phyloP scores from a whole-genome alignment of 1,140 invertebrate genomes.

The Leptinotarsa texana region DNA sequence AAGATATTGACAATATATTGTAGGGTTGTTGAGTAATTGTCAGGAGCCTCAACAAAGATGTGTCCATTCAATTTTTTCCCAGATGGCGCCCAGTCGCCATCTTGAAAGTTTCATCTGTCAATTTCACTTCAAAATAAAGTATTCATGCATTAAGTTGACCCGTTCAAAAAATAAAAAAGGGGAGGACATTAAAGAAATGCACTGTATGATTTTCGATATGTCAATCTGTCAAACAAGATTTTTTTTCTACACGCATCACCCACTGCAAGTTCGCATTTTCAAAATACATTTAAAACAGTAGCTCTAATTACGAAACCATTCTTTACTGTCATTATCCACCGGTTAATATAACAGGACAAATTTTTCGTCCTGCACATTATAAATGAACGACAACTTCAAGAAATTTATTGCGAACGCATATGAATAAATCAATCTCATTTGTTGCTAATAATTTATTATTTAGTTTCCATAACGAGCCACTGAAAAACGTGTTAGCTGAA shows the following conservation, averaged over 20 bases:
- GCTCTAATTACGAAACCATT: not conserved
- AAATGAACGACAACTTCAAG: not conserved
- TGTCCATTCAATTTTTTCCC: too few species aligned
- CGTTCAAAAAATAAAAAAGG: too few species aligned
- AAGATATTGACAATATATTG: too few species aligned
- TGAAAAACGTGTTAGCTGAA: slow-evolving; percentile 14
- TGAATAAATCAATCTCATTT: slow-evolving; percentile 15
- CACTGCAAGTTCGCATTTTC: not conserved
- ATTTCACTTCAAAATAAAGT: too few species aligned
- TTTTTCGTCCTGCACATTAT: not conserved
- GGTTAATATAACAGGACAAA: not conserved
- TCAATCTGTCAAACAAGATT: not conserved
- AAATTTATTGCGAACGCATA: slow-evolving; percentile 7
- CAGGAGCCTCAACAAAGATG: too few species aligned
- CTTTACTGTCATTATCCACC: not conserved
- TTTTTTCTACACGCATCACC: not conserved
- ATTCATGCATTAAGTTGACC: too few species aligned
- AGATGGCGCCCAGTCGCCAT: too few species aligned
- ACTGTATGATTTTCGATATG: too few species aligned
- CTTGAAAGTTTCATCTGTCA: too few species aligned
- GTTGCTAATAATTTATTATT: slow-evolving; percentile 13
- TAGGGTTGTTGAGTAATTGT: too few species aligned
- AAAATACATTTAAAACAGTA: not conserved
- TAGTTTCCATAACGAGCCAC: slow-evolving; percentile 16
- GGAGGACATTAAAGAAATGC: too few species aligned